Conservation (phyloP, 2,113 vertebrate species). For the Coptodon rendalli region DNA sequence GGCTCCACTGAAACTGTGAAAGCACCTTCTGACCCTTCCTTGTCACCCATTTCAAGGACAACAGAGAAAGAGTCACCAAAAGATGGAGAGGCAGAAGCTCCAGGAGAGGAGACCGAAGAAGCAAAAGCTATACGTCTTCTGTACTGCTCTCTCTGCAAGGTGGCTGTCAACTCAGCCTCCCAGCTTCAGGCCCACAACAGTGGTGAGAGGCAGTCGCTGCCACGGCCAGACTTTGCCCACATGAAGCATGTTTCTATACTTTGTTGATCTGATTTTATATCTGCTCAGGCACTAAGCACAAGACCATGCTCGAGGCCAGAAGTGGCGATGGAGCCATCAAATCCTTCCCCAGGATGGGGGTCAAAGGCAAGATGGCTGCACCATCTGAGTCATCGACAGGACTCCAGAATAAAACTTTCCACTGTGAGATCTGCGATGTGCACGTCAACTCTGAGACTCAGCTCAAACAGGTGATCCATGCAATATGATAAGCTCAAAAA, state of each 20-base stretch:
- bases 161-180: conserved; percentile 94
- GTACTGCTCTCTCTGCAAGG: conserved; percentile 98
- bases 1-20: neutral
- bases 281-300: conserved; percentile 91
- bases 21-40: neutral
- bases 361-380: conserved; percentile 82
- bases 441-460: conserved; percentile 98
- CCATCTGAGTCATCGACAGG: conserved; percentile 80
- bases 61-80: conserved; percentile 11
- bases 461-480: conserved; percentile 87
- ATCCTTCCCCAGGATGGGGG: conserved; percentile 89
- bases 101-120: conserved; percentile 85
- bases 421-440: conserved; percentile 98
- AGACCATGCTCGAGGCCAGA: conserved; percentile 96
- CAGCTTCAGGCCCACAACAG: conserved; percentile 98
- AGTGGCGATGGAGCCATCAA: conserved; percentile 94
- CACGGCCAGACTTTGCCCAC: neutral
- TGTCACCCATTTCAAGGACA: neutral
- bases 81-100: conserved; percentile 40
- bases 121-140: conserved; percentile 91
- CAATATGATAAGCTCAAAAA: neutral
- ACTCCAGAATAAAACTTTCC: conserved; percentile 98
- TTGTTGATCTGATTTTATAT: neutral
- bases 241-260: neutral
- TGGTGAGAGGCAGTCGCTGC: conserved; percentile 73